Percentiles rank a stretch among this genome's conserved stretches.
phyloP scores from a whole-genome alignment of 2,113 vertebrate species.

The Neopipo cinnamomea region DNA sequence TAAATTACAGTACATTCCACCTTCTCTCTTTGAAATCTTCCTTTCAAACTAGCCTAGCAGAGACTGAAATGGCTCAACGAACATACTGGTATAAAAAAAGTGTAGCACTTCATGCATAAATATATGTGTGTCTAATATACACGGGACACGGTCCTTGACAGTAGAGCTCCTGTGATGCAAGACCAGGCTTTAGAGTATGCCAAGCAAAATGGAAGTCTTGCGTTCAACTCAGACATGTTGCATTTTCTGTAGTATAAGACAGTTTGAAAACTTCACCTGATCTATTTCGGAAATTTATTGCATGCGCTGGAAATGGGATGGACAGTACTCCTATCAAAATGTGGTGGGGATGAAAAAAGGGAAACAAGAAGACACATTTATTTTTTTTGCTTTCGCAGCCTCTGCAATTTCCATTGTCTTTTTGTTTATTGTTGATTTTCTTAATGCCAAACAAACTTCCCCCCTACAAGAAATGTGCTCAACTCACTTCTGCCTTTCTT shows the following conservation, averaged over 20 bases:
- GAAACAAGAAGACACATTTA: neutral
- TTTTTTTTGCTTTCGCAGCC: neutral
- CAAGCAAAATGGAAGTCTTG: neutral
- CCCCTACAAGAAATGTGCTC: neutral
- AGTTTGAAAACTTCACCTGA: neutral
- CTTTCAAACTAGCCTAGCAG: neutral
- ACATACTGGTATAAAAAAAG: neutral
- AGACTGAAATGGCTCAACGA: neutral
- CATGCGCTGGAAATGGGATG: neutral
- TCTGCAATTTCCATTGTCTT: neutral
- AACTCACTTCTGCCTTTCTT: neutral
- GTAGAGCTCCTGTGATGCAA: neutral
- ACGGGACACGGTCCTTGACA: neutral
- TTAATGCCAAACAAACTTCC: neutral
- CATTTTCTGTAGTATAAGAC: neutral
- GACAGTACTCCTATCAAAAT: neutral
- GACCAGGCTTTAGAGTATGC: neutral
- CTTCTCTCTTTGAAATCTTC: neutral
- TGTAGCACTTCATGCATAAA: neutral
- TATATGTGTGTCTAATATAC: neutral
- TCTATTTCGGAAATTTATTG: neutral
- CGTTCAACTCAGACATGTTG: neutral
- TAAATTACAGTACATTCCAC: neutral
- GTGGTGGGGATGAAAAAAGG: accelerated
- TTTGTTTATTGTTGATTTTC: neutral